phyloP scores from a whole-genome alignment of 2,888 invertebrate species.

The Amphipoea oculea region DNA sequence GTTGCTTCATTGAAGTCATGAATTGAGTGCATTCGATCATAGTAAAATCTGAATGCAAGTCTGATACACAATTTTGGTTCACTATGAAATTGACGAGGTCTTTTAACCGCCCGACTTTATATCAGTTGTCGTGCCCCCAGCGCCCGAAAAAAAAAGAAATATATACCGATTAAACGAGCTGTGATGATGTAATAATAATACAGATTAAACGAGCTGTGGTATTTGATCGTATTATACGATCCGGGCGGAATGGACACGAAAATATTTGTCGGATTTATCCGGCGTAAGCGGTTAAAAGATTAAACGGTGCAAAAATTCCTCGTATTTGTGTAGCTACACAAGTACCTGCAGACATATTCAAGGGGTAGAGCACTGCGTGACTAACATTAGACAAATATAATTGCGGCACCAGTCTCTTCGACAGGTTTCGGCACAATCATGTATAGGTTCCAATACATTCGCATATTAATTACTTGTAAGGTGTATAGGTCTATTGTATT shows the following conservation, averaged over 20 bases:
- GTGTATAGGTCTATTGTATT: constrained; percentile 86
- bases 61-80: background rate
- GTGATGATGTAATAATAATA: too few species aligned
- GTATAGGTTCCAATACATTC: constrained; percentile 65
- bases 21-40: constrained; percentile 8
- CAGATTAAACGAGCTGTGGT: too few species aligned
- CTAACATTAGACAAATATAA: constrained; percentile 32
- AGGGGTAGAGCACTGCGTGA: constrained; percentile 22
- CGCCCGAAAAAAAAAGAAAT: too few species aligned
- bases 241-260: too few species aligned
- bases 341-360: background rate
- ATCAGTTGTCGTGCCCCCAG: too few species aligned
- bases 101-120: background rate
- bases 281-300: too few species aligned
- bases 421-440: constrained; percentile 54
- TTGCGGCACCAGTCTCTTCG: constrained; percentile 37
- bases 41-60: background rate
- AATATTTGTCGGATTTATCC: too few species aligned
- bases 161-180: too few species aligned
- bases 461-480: constrained; percentile 85
- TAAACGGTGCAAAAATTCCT: background rate
- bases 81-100: background rate
- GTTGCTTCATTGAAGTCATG: constrained; percentile 15
- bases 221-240: too few species aligned
- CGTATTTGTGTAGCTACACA: background rate